Evolutionary conservation across 2,888 invertebrate species (phyloP).

Genomic region (Homarus gammarus): DNA sequence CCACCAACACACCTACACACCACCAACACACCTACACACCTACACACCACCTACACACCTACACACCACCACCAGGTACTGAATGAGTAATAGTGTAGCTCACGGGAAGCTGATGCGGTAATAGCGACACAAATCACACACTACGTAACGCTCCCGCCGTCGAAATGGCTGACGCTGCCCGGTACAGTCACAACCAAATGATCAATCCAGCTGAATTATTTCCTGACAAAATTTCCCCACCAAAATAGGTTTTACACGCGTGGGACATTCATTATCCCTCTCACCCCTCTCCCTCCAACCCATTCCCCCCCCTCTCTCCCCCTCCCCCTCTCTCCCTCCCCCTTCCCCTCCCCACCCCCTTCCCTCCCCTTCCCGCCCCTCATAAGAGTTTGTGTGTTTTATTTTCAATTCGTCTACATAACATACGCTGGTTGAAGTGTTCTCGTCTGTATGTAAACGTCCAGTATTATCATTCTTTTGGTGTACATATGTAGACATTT

Average conservation of each 20-base stretch:
- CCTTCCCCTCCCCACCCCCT: not conserved
- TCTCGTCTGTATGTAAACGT: too few species aligned
- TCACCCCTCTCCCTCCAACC: not conserved
- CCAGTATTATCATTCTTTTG: too few species aligned
- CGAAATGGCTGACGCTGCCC: not conserved
- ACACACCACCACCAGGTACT: too few species aligned
- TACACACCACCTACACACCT: too few species aligned
- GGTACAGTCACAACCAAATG: not conserved
- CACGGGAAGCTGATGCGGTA: not conserved
- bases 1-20: too few species aligned
- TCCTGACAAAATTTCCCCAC: not conserved
- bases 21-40: too few species aligned
- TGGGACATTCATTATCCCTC: not conserved
- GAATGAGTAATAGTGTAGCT: not conserved
- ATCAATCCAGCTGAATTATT: slow-evolving; percentile 18
- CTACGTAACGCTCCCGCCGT: not conserved
- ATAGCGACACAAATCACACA: not conserved
- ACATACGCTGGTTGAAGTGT: too few species aligned
- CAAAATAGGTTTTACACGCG: not conserved
- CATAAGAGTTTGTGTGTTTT: too few species aligned
- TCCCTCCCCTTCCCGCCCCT: not conserved
- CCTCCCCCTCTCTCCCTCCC: not conserved
- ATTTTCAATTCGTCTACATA: too few species aligned
- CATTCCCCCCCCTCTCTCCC: too few species aligned
- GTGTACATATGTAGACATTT: too few species aligned